A percentile compares a stretch with the other conserved stretches of the same genome.
Conservation (phyloP, 2,797 vertebrate genomes). For the Anas georgica region DNA sequence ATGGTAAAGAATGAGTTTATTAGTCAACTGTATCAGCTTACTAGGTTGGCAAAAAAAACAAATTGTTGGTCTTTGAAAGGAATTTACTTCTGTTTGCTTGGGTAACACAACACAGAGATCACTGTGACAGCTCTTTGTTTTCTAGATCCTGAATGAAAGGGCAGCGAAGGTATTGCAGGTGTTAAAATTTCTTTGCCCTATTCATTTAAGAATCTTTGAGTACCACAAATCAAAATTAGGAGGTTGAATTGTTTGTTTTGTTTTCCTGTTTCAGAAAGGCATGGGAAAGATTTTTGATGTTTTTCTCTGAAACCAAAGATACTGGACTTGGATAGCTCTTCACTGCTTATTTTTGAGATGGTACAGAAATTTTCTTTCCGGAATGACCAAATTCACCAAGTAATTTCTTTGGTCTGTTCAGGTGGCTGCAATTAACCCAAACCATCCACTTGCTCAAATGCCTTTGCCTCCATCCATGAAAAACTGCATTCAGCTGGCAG, state of each 20-base stretch:
- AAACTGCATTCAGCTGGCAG: conserved; percentile 98
- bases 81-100: neutral
- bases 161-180: no score
- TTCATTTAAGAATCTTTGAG: neutral
- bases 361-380: neutral
- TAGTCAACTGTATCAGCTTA: neutral
- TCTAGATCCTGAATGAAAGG: no score
- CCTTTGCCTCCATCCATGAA: conserved; percentile 97
- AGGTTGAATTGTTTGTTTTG: neutral
- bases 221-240: neutral
- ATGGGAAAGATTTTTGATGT: no score
- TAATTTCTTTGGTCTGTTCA: conserved; percentile 38
- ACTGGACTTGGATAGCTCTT: neutral
- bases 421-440: conserved; percentile 98
- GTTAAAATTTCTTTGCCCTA: neutral
- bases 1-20: neutral
- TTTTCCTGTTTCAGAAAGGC: neutral
- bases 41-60: neutral
- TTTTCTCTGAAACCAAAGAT: neutral
- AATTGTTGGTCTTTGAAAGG: neutral
- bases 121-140: neutral
- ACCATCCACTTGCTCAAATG: conserved; percentile 96
- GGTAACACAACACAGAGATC: neutral
- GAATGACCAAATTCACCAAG: neutral
- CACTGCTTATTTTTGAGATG: fast-evolving